Evolutionary conservation across 2,888 invertebrate genomes (phyloP), one percentile per base, ranked within the genome.

Genomic region (Aleiodes alternator): DNA sequence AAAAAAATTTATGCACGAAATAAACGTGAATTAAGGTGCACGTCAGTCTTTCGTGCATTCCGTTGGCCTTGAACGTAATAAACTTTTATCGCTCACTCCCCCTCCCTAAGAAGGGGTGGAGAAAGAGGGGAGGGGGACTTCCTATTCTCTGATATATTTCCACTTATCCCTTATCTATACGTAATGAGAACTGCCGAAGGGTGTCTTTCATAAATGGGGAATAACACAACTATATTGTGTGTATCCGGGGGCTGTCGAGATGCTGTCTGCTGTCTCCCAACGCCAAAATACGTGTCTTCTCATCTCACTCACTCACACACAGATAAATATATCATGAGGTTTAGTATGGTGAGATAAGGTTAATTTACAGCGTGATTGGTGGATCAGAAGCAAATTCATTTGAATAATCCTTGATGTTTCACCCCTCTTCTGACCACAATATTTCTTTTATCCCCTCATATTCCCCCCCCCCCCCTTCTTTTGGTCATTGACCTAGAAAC

Each of bases 161-260:
- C 64, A 64, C 64, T 64, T 64, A 38, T 57, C 57, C 57, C 61
- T 34, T 34, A 64, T 64, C 43, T 48, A 48, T 48, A 43, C 43
- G 16, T 43, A 64, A 64, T 64, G 64, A 43, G 48, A 64, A 64
- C 48, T 48, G 64, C 48, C 23, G 64, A 64, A 48, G 64, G 64
- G 64, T 64, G 64, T 48, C 64, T 64, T 29, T 23, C 12, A 59
- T 64, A 38, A 43, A 48, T 38, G 64, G 64, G 14, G 4, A 48
- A 14, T 1, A 1, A 23, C 23, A 23, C 59, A 16, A 43, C 38
- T 38, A 9, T 38, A 14, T 34, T n/a, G 14, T 64, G 43, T 43
- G 38, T 64, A 64, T 43, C 64, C 11, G 43, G 64, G 23, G 64
- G 64, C 48, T 64, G 64, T 64, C 64, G 48, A 64, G 64, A 64